Percentiles rank a stretch among this genome's conserved stretches.
phyloP scores from a whole-genome alignment of 2,888 invertebrate genomes.

The Tetanocera ferruginea region DNA sequence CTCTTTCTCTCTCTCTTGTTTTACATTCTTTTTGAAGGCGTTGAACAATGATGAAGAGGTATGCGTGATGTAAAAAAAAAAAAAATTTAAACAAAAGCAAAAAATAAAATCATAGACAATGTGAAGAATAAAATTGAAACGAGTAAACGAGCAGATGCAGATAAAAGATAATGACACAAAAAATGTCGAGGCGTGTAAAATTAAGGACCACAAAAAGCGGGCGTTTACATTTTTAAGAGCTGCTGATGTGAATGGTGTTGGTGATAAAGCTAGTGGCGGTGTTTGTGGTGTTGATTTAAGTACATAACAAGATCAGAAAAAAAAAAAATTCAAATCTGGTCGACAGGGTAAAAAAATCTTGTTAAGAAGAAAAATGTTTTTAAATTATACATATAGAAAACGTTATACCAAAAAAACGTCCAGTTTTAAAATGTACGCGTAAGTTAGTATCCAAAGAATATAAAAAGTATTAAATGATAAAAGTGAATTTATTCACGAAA shows the following conservation, averaged over 20 bases:
- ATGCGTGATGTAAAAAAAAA: not conserved
- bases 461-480: too few relatives aligned
- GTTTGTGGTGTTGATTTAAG: too few relatives aligned
- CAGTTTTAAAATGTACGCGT: too few relatives aligned
- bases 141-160: not conserved
- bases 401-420: too few relatives aligned
- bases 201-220: not conserved
- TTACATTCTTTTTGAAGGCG: slow-evolving; percentile 8
- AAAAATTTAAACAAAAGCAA: not conserved
- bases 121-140: not conserved
- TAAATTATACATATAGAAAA: too few relatives aligned
- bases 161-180: slow-evolving; percentile 13
- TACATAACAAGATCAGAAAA: too few relatives aligned
- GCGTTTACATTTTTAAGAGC: not conserved
- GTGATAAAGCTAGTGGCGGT: too few relatives aligned
- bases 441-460: too few relatives aligned
- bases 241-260: not conserved
- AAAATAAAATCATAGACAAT: not conserved
- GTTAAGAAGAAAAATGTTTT: too few relatives aligned
- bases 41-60: slow-evolving; percentile 26
- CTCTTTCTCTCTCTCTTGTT: not conserved
- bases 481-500: too few relatives aligned
- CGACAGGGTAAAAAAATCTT: too few relatives aligned
- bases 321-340: too few relatives aligned
- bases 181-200: not conserved